Evolutionary conservation across 2,888 invertebrate species (phyloP).

Genomic region (Drosophila tanythrix): DNA sequence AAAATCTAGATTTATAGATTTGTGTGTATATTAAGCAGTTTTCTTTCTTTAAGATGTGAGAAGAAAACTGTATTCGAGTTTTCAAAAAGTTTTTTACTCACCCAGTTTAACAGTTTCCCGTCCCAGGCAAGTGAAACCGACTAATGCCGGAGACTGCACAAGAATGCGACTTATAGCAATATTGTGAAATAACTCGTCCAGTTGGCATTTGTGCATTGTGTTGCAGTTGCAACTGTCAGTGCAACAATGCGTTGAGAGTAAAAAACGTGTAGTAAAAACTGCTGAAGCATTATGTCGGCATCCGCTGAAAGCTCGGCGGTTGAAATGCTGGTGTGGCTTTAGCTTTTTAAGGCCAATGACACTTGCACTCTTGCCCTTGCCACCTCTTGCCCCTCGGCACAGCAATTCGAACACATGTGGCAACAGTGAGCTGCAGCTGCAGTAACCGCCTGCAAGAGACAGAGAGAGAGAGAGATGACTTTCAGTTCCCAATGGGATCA

Average conservation of each 20-base stretch:
- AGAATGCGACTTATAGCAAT: conserved; percentile 40
- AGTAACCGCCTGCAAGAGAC: conserved; percentile 39
- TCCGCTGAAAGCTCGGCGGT: conserved; percentile 34
- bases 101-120: background rate
- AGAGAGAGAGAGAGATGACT: background rate
- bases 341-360: conserved; percentile 68
- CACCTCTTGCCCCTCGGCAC: background rate
- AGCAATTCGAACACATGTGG: conserved; percentile 21
- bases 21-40: background rate
- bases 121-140: conserved; percentile 1
- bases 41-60: background rate
- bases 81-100: background rate
- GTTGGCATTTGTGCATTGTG: conserved; percentile 30
- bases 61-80: background rate
- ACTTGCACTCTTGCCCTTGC: conserved; percentile 35
- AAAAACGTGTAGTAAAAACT: conserved; percentile 58
- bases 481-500: conserved; percentile 37
- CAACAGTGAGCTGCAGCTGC: conserved; percentile 25
- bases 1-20: background rate
- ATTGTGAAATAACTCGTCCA: conserved; percentile 20
- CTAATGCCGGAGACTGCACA: conserved; percentile 6
- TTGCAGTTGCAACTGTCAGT: conserved; percentile 20
- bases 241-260: conserved; percentile 34
- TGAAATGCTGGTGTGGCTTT: conserved; percentile 29
- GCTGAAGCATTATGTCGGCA: conserved; percentile 67